phyloP scores from a whole-genome alignment of 2,113 vertebrate species.

The Pteruthius melanotis region DNA sequence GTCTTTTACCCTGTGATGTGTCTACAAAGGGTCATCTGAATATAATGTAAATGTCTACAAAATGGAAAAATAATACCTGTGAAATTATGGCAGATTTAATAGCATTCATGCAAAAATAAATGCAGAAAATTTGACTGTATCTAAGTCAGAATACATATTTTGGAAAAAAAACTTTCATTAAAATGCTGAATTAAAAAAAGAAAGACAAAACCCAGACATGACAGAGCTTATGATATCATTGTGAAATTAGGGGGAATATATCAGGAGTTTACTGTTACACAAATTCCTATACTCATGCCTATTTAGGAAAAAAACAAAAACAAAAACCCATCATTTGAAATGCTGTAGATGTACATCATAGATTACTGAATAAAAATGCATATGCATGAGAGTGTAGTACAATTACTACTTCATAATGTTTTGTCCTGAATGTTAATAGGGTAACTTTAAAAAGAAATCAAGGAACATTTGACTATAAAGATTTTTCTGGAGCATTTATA shows the following conservation, averaged over 20 bases:
- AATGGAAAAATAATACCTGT: background rate
- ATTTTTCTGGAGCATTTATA: background rate
- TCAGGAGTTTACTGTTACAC: background rate
- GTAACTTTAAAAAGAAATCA: background rate
- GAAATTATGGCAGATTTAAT: background rate
- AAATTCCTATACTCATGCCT: background rate
- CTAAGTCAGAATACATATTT: background rate
- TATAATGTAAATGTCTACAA: background rate
- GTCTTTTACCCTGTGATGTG: background rate
- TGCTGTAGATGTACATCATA: background rate
- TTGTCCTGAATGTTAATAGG: background rate
- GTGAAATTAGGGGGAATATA: background rate
- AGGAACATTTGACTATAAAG: background rate
- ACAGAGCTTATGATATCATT: background rate
- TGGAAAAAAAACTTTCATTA: background rate
- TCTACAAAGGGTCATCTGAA: background rate
- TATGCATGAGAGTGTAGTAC: background rate
- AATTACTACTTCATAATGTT: background rate
- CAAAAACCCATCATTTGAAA: background rate
- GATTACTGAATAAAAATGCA: background rate
- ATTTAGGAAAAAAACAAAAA: background rate
- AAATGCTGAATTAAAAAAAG: background rate
- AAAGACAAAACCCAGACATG: accelerated
- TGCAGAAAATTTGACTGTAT: background rate
- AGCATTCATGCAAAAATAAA: background rate